Evolutionary conservation across 1,140 invertebrate genomes (phyloP), one percentile per base, ranked within the genome.

Genomic region (Drusus annulatus): DNA sequence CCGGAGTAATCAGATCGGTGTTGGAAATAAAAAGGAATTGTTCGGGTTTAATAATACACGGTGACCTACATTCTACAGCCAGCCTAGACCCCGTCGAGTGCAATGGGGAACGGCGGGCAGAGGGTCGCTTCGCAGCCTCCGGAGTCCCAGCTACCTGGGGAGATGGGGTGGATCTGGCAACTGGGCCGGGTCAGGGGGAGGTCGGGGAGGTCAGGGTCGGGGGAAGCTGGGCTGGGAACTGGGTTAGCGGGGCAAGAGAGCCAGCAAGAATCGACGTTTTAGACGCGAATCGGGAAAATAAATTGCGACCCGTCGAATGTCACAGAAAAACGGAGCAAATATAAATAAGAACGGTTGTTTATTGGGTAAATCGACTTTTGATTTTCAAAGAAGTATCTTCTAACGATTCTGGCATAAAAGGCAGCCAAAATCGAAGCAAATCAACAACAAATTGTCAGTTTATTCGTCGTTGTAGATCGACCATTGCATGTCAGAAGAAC

Each of bases 151-250:
- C 17, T 21, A 60, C 2, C 17, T 21, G 56, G 17, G 56, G 56
- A 60, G 56, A 8, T 17, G 56, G 56, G 56, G 23, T 13, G 56
- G 23, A 60, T 60, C 56, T 60, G 56, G 0, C 56, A 60, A 60
- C 17, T 60, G 56, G 56, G 23, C 17, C 56, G 56, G 10, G 36
- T 45, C n/a, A 17, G n/a, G n/a, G 56, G 56, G 56, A 19, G n/a
- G n/a, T 10, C n/a, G n/a, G n/a, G n/a, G 54, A 58, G 56, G 56
- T 60, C 56, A 60, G 56, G 56, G 56, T 60, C 56, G 56, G 17
- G 56, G 56, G 56, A 45, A 13, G 36, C 7, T 60, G 56, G 56
- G 36, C 17, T 60, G 56, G 56, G 19, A 60, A 60, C 19, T 60
- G 56, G 56, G 56, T 60, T 60, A 60, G 17, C 56, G n/a, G 19